Base-by-base conservation (phyloP, 2,113 vertebrate genomes). In the Serinus canaria region DNA sequence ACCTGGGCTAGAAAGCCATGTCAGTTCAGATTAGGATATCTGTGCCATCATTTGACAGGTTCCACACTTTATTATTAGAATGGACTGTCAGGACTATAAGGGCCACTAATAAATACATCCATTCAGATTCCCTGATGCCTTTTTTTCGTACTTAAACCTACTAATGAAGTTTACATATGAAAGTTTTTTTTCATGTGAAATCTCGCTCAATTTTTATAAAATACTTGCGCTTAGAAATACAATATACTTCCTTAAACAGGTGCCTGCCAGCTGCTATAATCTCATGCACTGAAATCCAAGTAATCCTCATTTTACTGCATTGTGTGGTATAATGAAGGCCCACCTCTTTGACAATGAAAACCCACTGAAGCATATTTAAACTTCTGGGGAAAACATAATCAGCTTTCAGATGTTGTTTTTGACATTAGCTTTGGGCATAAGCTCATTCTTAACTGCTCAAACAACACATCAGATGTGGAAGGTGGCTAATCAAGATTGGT, bases 31-130 rank as follows among this genome's bases (percentile, higher is more conserved):
- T 98, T 98, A 98, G 97, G 93, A 95, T 96, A 97, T 97, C 86
- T 95, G 92, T 95, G 78, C 94, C 95, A 86, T 96, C 94, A 89
- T 97, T 98, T 98, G 97, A 98, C 95, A 97, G 97, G 96, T 98
- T 97, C 87, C 97, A 96, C 43, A 58, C 96, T 98, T 98, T 98
- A 98, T 98, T 98, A 97, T 97, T 98, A 97, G 97, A 96, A 96
- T 90, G 74, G 92, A 95, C 83, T 93, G 33, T 67, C 58, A 89
- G 95, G 95, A 95, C 73, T 87, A 74, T 87, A 95, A 93, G 74
- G 77, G 84, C 95, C 92, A 92, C 97, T 97, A 97, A 97, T 97
- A 98, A 97, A 97, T 96, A 96, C 94, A 97, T 96, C 94, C 31
- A 93, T 92, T 74, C 94, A 97, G 92, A 95, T 95, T 59, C 44